Percentiles rank a stretch among this genome's conserved stretches.
Conservation (phyloP, 2,113 vertebrate species). For the Corapipo altera region DNA sequence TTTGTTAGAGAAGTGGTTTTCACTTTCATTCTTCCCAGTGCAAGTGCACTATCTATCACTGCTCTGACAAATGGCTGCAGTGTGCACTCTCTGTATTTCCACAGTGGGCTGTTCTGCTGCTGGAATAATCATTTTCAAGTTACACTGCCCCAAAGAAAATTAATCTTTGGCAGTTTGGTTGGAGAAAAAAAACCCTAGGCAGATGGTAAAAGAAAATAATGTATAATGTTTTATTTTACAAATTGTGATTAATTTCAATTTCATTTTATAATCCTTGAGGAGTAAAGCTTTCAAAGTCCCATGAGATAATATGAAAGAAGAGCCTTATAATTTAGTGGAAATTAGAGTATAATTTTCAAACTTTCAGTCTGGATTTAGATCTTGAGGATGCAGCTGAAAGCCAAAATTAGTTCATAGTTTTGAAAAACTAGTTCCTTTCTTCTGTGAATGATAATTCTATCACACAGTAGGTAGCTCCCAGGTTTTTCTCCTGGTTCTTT, state of each 20-base stretch:
- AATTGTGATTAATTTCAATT: slow-evolving; percentile 50
- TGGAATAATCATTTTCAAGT: neutral
- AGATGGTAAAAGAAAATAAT: slow-evolving; percentile 46
- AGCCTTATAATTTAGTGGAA: neutral
- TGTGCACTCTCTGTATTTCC: neutral
- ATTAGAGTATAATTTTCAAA: neutral
- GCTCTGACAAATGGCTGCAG: neutral
- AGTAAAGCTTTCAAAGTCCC: neutral
- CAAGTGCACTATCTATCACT: neutral
- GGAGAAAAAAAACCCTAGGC: neutral
- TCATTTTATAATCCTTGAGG: slow-evolving; percentile 11
- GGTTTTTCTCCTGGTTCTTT: neutral
- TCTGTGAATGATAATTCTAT: neutral
- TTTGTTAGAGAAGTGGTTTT: neutral
- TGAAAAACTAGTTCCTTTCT: neutral
- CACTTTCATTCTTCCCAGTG: neutral
- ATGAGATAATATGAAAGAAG: neutral
- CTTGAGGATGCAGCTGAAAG: neutral
- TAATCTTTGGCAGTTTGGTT: neutral
- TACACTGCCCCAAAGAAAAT: neutral
- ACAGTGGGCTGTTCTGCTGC: neutral
- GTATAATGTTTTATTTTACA: slow-evolving; percentile 11
- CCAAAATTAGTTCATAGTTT: neutral
- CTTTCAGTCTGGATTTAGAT: neutral
- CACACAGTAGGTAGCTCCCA: neutral